Conservation (phyloP, 2,113 vertebrate species). For the Passer montanus region DNA sequence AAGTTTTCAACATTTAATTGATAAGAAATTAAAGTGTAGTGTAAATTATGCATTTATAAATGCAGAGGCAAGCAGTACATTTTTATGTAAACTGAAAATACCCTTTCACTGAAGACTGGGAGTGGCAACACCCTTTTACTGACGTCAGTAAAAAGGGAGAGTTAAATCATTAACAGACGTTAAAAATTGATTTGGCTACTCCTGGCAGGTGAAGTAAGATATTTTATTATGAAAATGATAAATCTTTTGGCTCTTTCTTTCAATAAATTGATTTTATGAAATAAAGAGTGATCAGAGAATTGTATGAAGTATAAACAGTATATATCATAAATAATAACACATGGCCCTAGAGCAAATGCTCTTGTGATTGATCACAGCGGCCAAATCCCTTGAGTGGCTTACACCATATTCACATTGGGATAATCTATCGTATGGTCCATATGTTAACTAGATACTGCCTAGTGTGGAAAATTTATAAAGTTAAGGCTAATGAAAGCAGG, state of each 20-base stretch:
- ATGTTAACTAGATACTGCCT: conserved; percentile 45
- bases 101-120: background rate
- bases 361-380: conserved; percentile 48
- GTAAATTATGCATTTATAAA: background rate
- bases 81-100: conserved; percentile 22
- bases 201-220: conserved; percentile 59
- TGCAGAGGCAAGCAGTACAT: background rate
- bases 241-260: conserved; percentile 38
- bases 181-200: conserved; percentile 45
- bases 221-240: conserved; percentile 54
- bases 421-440: conserved; percentile 5
- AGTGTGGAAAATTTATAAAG: conserved; percentile 21
- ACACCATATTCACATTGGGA: conserved; percentile 8
- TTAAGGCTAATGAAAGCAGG: conserved; percentile 18
- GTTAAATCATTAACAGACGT: conserved; percentile 64
- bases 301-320: conserved; percentile 54
- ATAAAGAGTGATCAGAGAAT: conserved; percentile 42
- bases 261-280: conserved; percentile 51
- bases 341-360: conserved; percentile 28
- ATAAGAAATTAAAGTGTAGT: background rate
- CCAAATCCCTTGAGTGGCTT: conserved; percentile 17
- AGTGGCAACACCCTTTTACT: conserved; percentile 32
- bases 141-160: conserved; percentile 56
- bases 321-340: conserved; percentile 57
- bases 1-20: background rate